Evolutionary conservation across 1,140 invertebrate species (phyloP).

Genomic region (Cyclargus thomasi): DNA sequence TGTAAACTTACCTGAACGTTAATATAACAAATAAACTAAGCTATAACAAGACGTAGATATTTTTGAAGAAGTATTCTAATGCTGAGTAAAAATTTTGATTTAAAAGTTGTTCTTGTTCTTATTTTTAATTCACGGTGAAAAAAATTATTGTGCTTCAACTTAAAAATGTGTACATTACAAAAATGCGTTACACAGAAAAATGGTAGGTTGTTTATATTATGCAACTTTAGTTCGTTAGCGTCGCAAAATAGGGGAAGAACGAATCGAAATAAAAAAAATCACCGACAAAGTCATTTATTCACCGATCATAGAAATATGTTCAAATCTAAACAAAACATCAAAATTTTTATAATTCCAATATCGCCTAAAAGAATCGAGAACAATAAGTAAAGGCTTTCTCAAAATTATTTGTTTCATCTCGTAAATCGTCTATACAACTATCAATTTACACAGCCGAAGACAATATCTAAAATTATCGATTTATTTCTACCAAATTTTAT

Average conservation of each 20-base stretch:
- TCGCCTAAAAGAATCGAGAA: slow-evolving; percentile 51
- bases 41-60: too few species aligned
- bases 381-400: slow-evolving; percentile 50
- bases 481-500: slow-evolving; percentile 56
- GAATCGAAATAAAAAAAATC: slow-evolving; percentile 42
- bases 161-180: slow-evolving; percentile 15
- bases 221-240: slow-evolving; percentile 40
- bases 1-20: too few species aligned
- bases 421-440: slow-evolving; percentile 41
- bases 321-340: slow-evolving; percentile 70
- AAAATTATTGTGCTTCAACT: background rate
- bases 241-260: slow-evolving; percentile 44
- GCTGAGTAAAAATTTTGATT: background rate
- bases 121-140: background rate
- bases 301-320: slow-evolving; percentile 61
- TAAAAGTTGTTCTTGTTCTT: background rate
- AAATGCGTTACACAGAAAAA: slow-evolving; percentile 57
- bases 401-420: slow-evolving; percentile 49
- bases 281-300: slow-evolving; percentile 69
- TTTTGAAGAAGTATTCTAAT: too few species aligned
- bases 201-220: slow-evolving; percentile 50
- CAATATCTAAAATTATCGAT: slow-evolving; percentile 67
- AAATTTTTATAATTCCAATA: slow-evolving; percentile 56
- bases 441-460: slow-evolving; percentile 69
- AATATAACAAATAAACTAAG: too few species aligned